These are phyloP conservation scores for Papilio glaucus DNA, from an alignment of 1,140 invertebrate species.

Conservation along the genomic window DNA sequence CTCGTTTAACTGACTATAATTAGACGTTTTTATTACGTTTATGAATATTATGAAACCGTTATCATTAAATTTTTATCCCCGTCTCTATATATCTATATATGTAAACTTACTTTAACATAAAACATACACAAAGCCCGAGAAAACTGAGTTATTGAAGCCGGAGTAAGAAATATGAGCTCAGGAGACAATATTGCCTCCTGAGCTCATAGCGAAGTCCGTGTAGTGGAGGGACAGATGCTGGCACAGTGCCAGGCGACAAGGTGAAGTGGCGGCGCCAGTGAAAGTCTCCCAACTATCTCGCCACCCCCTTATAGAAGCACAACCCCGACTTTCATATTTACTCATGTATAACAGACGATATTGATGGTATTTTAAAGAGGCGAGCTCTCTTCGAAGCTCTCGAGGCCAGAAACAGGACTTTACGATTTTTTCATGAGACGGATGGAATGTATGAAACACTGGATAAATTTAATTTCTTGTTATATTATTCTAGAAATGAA, in stretches of 20 bases:
- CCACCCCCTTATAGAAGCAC: constrained; percentile 38
- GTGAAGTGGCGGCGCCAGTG: constrained; percentile 74
- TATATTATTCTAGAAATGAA: too few relatives aligned
- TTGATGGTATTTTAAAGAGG: neutral
- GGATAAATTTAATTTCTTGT: neutral
- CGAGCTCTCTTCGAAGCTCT: neutral
- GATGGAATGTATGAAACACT: neutral
- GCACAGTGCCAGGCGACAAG: constrained; percentile 68
- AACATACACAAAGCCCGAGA: neutral
- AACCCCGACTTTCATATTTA: constrained; percentile 36
- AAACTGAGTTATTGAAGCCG: neutral
- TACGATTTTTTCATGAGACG: neutral
- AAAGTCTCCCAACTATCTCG: constrained; percentile 55
- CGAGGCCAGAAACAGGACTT: neutral
- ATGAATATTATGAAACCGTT: too few relatives aligned
- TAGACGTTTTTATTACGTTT: too few relatives aligned
- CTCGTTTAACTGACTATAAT: too few relatives aligned
- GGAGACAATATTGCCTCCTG: neutral
- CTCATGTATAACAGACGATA: constrained; percentile 1
- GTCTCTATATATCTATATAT: too few relatives aligned
- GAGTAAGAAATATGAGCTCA: neutral
- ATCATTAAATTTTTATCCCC: too few relatives aligned
- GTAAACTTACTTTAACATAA: neutral
- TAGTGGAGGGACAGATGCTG: constrained; percentile 48
- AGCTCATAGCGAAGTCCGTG: constrained; percentile 5